These are phyloP conservation scores for Lophotriccus pileatus DNA, from an alignment of 2,797 vertebrate genomes.

Conservation along the genomic window DNA sequence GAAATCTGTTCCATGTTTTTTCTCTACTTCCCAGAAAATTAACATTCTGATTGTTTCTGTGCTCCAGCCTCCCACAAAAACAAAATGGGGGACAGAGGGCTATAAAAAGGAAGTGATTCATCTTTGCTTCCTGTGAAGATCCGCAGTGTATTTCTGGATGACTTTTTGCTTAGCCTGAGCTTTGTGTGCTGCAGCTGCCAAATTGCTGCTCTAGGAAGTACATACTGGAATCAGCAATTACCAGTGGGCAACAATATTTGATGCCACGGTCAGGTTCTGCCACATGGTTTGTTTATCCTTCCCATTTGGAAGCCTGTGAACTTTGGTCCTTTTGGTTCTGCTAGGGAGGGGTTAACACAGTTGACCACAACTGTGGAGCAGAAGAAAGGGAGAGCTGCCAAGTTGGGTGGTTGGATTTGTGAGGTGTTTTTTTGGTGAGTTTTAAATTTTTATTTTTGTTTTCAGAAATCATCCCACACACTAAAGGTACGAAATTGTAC, in stretches of 20 bases:
- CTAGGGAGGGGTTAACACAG: background rate
- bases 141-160: background rate
- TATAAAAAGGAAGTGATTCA: background rate
- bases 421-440: background rate
- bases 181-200: background rate
- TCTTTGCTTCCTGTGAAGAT: background rate
- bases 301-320: background rate
- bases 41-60: background rate
- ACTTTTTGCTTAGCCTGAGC: background rate
- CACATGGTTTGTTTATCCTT: background rate
- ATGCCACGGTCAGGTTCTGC: background rate
- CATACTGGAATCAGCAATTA: background rate
- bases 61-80: background rate
- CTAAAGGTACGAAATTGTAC: background rate
- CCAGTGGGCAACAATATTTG: background rate
- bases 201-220: background rate
- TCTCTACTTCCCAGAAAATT: background rate
- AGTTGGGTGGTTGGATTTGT: background rate
- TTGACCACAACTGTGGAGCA: background rate
- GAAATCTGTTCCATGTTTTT: background rate
- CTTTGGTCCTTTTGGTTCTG: background rate
- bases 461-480: background rate
- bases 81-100: background rate
- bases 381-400: background rate
- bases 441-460: background rate